Percentiles rank a stretch among this genome's conserved stretches.
These are phyloP conservation scores for Lipophrys pholis DNA, from an alignment of 2,113 vertebrate species.

Conservation along the genomic window DNA sequence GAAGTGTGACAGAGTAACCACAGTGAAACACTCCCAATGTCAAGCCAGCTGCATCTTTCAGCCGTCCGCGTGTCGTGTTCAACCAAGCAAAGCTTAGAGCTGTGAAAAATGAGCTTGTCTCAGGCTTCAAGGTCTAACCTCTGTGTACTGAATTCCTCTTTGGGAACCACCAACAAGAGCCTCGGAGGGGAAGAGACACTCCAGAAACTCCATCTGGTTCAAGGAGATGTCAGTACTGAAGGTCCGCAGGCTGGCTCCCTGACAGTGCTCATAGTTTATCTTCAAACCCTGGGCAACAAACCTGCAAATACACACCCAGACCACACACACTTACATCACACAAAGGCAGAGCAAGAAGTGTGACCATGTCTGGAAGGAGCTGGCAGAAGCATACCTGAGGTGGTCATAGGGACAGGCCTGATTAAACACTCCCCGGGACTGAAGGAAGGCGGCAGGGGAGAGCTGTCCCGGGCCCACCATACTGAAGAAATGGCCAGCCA, in stretches of 20 bases:
- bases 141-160: conserved; percentile 88
- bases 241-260: conserved; percentile 86
- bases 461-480: conserved; percentile 85
- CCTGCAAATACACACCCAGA: conserved; percentile 72
- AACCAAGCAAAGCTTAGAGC: conserved; percentile 1
- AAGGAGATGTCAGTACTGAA: conserved; percentile 92
- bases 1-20: conserved; percentile 61
- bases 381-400: conserved; percentile 85
- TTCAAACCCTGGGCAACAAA: conserved; percentile 91
- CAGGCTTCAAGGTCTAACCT: conserved; percentile 81
- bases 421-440: conserved; percentile 89
- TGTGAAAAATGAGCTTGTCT: conserved; percentile 23
- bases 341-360: background rate
- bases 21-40: conserved; percentile 16
- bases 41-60: conserved; percentile 17
- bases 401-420: conserved; percentile 96
- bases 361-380: no score
- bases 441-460: conserved; percentile 85
- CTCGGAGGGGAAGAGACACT: conserved; percentile 94
- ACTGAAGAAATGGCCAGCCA: conserved; percentile 92
- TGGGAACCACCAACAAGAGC: conserved; percentile 80
- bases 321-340: background rate
- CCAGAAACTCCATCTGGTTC: conserved; percentile 90
- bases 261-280: conserved; percentile 92
- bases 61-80: background rate